These are phyloP conservation scores for Melinaea menophilus DNA, from an alignment of 2,888 invertebrate genomes.

Conservation along the genomic window DNA sequence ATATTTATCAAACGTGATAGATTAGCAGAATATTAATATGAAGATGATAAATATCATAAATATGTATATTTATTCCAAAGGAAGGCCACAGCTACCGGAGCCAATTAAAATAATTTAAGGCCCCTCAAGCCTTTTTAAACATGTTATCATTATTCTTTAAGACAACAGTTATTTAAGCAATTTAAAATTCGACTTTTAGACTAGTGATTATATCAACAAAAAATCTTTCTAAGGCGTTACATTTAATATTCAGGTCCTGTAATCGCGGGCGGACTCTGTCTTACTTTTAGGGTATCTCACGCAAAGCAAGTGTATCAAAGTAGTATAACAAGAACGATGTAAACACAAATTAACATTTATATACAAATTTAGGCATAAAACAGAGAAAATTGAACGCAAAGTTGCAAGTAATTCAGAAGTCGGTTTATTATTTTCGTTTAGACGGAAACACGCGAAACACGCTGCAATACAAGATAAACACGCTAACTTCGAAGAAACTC, in stretches of 20 bases:
- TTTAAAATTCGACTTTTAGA: conserved; percentile 51
- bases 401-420: conserved; percentile 40
- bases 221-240: too few species aligned
- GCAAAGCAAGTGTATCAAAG: too few species aligned
- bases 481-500: conserved; percentile 66
- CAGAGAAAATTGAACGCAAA: too few species aligned
- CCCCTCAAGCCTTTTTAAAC: conserved; percentile 73
- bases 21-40: background rate
- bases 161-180: conserved; percentile 72
- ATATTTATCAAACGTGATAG: too few species aligned
- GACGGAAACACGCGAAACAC: conserved; percentile 62
- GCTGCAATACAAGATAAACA: conserved; percentile 63
- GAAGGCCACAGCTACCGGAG: conserved; percentile 69
- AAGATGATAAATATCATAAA: background rate
- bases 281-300: too few species aligned
- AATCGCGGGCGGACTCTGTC: too few species aligned
- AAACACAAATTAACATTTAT: too few species aligned
- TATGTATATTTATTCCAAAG: conserved; percentile 38
- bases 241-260: too few species aligned
- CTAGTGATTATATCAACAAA: too few species aligned
- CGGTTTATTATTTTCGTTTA: conserved; percentile 57
- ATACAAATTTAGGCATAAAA: too few species aligned
- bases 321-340: too few species aligned
- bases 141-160: conserved; percentile 74
- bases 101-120: conserved; percentile 79